Conservation (phyloP, 2,888 invertebrate genomes). For the Orthosia cruda region DNA sequence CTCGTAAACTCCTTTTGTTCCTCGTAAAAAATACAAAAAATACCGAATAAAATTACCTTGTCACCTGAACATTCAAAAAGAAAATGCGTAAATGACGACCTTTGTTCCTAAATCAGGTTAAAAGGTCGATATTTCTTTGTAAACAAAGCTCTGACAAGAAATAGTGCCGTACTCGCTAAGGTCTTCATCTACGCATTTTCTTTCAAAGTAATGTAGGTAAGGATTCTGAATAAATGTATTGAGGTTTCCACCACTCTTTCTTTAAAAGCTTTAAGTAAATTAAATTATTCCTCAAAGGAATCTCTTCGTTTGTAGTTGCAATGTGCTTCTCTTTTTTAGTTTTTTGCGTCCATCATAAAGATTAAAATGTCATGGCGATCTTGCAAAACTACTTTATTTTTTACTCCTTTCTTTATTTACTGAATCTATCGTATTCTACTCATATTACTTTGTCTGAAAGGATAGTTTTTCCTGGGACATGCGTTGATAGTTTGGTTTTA, state of each 20-base stretch:
- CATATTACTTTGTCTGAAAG: background rate
- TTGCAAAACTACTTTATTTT: background rate
- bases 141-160: constrained; percentile 60
- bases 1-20: background rate
- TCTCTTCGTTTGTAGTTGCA: constrained; percentile 27
- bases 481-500: background rate
- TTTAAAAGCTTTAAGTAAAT: constrained; percentile 46
- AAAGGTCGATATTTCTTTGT: constrained; percentile 65
- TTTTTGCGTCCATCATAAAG: constrained; percentile 24
- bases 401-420: background rate
- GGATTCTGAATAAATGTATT: constrained; percentile 43
- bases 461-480: background rate
- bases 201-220: constrained; percentile 23
- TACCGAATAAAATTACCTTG: constrained; percentile 27
- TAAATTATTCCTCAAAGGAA: constrained; percentile 30
- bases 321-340: background rate
- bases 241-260: constrained; percentile 20
- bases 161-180: constrained; percentile 47
- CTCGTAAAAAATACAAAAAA: background rate
- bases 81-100: too few relatives aligned
- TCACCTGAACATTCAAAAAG: too few relatives aligned
- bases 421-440: background rate
- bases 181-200: constrained; percentile 36
- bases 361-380: constrained; percentile 8
- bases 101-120: constrained; percentile 65